These are phyloP conservation scores for Drosophila stalkeri DNA, from an alignment of 2,888 invertebrate genomes.

Conservation along the genomic window DNA sequence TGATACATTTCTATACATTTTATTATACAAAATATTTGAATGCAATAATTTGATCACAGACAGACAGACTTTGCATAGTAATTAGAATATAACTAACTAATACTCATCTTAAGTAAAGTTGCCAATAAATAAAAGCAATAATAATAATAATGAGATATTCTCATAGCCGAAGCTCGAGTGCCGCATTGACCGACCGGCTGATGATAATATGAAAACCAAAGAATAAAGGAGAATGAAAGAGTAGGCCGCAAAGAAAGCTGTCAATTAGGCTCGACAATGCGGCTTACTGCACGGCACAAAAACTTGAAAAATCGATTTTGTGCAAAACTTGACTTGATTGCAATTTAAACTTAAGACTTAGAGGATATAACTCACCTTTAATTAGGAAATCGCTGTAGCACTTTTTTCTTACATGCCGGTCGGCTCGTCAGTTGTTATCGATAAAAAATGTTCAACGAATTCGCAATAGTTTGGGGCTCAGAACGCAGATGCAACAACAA, in stretches of 20 bases:
- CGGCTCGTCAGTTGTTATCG: slow-evolving; percentile 41
- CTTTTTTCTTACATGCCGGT: slow-evolving; percentile 26
- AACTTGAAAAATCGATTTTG: slow-evolving; percentile 73
- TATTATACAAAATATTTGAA: not conserved
- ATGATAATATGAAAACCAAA: not conserved
- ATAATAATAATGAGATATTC: slow-evolving; percentile 1
- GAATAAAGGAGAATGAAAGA: slow-evolving; percentile 9
- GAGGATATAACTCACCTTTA: slow-evolving; percentile 52
- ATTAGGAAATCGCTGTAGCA: not conserved
- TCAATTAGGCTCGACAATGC: slow-evolving; percentile 21
- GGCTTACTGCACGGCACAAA: slow-evolving; percentile 14
- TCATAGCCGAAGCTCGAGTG: slow-evolving; percentile 25
- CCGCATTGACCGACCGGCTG: slow-evolving; percentile 28
- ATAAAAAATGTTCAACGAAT: slow-evolving; percentile 29
- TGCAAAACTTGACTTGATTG: slow-evolving; percentile 28
- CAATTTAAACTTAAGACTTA: slow-evolving; percentile 22
- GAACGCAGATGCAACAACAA: slow-evolving; percentile 57
- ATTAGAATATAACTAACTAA: not conserved
- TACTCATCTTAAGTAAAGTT: not conserved
- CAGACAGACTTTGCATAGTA: slow-evolving; percentile 1
- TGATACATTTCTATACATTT: not conserved
- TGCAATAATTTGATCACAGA: not conserved
- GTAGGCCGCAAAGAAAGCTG: slow-evolving; percentile 20
- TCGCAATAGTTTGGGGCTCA: slow-evolving; percentile 43
- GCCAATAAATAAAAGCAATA: not conserved